These are phyloP conservation scores for Orthochromis malagaraziensis DNA, from an alignment of 2,113 vertebrate genomes.

Conservation along the genomic window DNA sequence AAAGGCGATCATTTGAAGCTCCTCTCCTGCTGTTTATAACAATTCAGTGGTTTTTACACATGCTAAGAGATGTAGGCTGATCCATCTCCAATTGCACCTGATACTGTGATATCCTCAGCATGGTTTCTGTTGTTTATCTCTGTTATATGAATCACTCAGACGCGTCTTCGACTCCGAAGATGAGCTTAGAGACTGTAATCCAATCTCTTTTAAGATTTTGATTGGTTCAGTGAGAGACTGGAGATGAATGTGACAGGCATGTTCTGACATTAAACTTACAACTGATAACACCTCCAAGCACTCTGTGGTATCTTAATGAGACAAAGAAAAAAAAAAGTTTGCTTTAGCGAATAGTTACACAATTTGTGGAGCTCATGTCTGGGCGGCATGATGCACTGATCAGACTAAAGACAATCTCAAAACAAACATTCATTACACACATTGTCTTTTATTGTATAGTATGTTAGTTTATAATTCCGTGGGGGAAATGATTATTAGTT, in stretches of 20 bases:
- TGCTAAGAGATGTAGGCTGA: background rate
- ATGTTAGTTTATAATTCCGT: background rate
- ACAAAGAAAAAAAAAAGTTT: background rate
- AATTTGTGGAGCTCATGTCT: background rate
- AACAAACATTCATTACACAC: background rate
- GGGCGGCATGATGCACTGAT: background rate
- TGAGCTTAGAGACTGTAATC: background rate
- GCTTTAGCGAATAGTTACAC: background rate
- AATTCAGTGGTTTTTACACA: background rate
- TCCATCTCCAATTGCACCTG: background rate
- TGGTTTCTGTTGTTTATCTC: background rate
- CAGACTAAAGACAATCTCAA: rapidly evolving
- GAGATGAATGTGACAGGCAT: background rate
- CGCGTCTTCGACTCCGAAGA: background rate
- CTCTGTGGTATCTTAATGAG: background rate
- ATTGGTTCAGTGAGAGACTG: background rate
- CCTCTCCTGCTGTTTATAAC: background rate
- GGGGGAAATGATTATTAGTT: background rate
- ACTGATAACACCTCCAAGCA: background rate
- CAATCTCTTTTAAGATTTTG: background rate
- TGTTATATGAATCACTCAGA: background rate
- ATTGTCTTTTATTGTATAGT: background rate
- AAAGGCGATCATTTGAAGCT: background rate
- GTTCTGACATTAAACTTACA: background rate
- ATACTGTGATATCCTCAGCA: background rate